Conservation (phyloP, 1,140 invertebrate species). For the Pseudomyrmex gracilis region DNA sequence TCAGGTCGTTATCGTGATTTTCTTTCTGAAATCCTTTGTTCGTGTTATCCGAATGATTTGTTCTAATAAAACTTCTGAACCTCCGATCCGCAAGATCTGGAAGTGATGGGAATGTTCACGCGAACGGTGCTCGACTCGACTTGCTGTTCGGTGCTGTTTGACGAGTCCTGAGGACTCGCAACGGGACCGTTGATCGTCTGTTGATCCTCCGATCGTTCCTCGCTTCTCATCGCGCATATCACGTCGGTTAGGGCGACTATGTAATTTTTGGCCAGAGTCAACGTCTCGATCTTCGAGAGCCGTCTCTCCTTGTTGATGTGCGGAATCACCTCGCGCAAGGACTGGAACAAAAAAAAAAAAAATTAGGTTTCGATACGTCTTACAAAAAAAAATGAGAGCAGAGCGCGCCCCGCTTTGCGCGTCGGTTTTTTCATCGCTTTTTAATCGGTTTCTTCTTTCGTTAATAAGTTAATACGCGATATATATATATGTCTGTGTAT, state of each 20-base stretch:
- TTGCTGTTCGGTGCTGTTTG: conserved; percentile 57
- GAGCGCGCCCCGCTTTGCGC: neutral
- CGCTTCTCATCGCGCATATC: conserved; percentile 90
- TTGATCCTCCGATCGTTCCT: conserved; percentile 79
- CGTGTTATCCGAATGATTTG: conserved; percentile 53
- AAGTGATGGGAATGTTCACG: conserved; percentile 72
- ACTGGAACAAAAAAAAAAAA: conserved; percentile 86
- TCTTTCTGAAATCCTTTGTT: conserved; percentile 68
- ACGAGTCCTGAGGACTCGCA: conserved; percentile 52
- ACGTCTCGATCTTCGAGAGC: conserved; percentile 95
- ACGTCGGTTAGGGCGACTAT: conserved; percentile 96
- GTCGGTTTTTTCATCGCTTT: neutral
- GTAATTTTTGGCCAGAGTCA: conserved; percentile 97
- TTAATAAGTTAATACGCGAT: neutral
- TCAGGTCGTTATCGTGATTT: neutral
- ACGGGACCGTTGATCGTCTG: conserved; percentile 58
- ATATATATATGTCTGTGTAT: neutral
- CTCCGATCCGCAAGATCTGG: conserved; percentile 74
- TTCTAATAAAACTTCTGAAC: conserved; percentile 59
- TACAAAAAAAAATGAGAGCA: neutral
- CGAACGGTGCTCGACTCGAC: conserved; percentile 42
- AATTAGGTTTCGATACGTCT: neutral
- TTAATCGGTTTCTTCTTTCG: neutral
- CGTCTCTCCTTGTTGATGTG: conserved; percentile 94
- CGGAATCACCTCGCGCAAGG: conserved; percentile 95